Percentiles rank a stretch among this genome's conserved stretches.
Conservation (phyloP, 2,113 vertebrate species). For the Eupsittula cactorum region DNA sequence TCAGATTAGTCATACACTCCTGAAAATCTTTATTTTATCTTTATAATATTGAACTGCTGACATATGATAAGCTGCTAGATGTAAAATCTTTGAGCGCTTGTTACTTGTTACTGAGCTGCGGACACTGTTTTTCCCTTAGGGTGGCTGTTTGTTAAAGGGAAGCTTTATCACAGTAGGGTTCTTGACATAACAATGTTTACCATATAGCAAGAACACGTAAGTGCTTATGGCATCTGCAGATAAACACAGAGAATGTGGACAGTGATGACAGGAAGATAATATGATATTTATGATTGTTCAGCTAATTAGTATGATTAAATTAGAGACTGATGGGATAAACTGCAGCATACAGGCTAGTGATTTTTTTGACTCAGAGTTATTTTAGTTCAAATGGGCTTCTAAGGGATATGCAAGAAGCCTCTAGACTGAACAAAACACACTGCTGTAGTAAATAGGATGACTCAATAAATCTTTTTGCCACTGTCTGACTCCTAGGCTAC, state of each 20-base stretch:
- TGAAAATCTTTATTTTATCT: slow-evolving; percentile 3
- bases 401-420: not conserved
- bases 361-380: not conserved
- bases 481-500: not conserved
- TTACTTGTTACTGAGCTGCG: not conserved
- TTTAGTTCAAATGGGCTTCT: not conserved
- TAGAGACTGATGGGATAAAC: slow-evolving; percentile 18
- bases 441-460: not conserved
- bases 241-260: slow-evolving; percentile 22
- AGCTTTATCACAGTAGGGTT: not conserved
- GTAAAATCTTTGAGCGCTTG: not conserved
- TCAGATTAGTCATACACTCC: not conserved
- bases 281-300: slow-evolving; percentile 31
- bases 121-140: not conserved
- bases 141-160: not conserved
- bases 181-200: slow-evolving; percentile 5
- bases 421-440: not conserved
- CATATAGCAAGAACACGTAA: not conserved
- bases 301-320: slow-evolving; percentile 45
- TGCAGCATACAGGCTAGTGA: not conserved
- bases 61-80: not conserved
- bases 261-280: slow-evolving; percentile 31
- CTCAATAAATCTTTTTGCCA: not conserved
- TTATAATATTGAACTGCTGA: not conserved
- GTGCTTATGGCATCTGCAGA: slow-evolving; percentile 35